Evolutionary conservation across 92 coral and sea anemone genomes (phyloP).

Genomic region (Porites divaricata): DNA sequence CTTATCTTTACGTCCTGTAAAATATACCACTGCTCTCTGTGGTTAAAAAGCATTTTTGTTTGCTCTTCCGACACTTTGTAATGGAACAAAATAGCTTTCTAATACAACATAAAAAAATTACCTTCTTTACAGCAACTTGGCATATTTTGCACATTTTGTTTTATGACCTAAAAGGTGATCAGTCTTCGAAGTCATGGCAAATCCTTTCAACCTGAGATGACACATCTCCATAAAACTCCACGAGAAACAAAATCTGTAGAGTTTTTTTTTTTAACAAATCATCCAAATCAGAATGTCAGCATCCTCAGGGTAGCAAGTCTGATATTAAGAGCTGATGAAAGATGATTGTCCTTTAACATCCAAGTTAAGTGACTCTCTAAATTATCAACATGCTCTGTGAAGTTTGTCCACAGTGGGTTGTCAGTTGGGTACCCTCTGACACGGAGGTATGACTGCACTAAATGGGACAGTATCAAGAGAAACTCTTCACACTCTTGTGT

Average conservation of each 20-base stretch:
- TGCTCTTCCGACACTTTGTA: too few species aligned
- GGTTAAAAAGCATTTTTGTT: too few species aligned
- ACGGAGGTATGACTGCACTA: slow-evolving; percentile 54
- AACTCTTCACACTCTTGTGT: slow-evolving; percentile 65
- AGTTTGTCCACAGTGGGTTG: slow-evolving; percentile 20
- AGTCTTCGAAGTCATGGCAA: too few species aligned
- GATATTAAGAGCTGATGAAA: slow-evolving; percentile 29
- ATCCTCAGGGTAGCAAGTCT: slow-evolving; percentile 52
- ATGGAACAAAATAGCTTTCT: too few species aligned
- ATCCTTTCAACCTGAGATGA: too few species aligned
- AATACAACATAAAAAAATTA: too few species aligned
- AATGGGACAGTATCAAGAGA: slow-evolving; percentile 67
- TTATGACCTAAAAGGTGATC: too few species aligned
- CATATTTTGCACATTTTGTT: too few species aligned
- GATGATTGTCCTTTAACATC: slow-evolving; percentile 24
- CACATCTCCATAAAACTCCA: too few species aligned
- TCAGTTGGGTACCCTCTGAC: slow-evolving; percentile 20
- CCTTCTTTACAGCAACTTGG: too few species aligned
- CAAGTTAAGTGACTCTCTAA: slow-evolving; percentile 57
- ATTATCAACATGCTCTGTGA: slow-evolving; percentile 51
- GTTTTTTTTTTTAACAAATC: not conserved
- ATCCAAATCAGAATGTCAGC: not conserved
- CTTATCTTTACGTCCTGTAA: too few species aligned
- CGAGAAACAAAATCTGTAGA: not conserved
- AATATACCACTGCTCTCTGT: too few species aligned